These are phyloP conservation scores for Ptychochromis oligacanthus DNA, from an alignment of 2,113 vertebrate genomes.

Conservation along the genomic window DNA sequence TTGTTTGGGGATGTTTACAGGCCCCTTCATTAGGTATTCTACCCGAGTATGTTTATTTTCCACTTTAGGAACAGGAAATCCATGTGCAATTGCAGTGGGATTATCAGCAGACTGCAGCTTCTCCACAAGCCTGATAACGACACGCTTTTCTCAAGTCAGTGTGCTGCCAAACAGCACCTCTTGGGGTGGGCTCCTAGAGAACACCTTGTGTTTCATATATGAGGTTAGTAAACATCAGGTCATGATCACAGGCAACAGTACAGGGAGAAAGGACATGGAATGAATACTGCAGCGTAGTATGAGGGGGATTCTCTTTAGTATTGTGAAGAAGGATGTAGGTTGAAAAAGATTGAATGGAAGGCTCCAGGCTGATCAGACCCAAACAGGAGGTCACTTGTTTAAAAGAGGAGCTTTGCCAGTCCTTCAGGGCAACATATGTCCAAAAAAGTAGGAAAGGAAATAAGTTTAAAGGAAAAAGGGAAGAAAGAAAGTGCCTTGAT, in stretches of 20 bases:
- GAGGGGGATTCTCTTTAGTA: background rate
- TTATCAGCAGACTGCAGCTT: conserved; percentile 72
- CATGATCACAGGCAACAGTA: conserved; percentile 8
- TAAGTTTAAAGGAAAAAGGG: background rate
- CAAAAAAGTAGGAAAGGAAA: background rate
- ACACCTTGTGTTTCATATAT: conserved; percentile 18
- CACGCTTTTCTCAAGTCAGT: conserved; percentile 42
- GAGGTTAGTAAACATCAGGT: conserved; percentile 23
- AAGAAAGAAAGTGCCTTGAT: background rate
- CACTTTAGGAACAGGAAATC: conserved; percentile 71
- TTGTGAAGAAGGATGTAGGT: conserved; percentile 2
- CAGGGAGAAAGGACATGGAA: conserved; percentile 1
- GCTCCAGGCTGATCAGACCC: conserved; percentile 5
- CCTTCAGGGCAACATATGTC: conserved; percentile 4
- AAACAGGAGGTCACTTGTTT: conserved; percentile 39
- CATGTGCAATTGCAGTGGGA: conserved; percentile 71
- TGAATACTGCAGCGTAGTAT: background rate
- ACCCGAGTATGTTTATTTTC: conserved; percentile 60
- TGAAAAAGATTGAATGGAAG: conserved; percentile 8
- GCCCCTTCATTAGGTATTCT: conserved; percentile 56
- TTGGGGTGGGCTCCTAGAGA: conserved; percentile 4
- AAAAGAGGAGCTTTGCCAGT: conserved; percentile 9
- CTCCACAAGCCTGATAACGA: conserved; percentile 54
- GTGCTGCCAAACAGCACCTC: conserved; percentile 29
- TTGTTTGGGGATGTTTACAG: background rate